Evolutionary conservation across 2,888 invertebrate species (phyloP).

Genomic region (Sphinx pinastri): DNA sequence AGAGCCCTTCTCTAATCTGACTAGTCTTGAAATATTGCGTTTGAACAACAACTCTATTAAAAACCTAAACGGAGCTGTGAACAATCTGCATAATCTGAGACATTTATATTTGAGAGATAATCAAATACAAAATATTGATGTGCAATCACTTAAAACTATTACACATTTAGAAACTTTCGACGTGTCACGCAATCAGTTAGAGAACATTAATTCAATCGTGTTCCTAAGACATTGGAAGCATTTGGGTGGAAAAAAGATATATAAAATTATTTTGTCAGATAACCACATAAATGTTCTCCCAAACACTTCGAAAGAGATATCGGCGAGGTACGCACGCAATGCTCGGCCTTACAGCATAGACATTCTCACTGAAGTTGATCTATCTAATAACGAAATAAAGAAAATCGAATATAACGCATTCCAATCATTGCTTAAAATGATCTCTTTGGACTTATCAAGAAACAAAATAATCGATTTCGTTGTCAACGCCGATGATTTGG

Average conservation of each 20-base stretch:
- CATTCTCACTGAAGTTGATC: conserved; percentile 63
- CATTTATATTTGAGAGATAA: conserved; percentile 67
- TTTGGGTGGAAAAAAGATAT: conserved; percentile 56
- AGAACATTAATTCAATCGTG: conserved; percentile 57
- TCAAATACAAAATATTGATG: conserved; percentile 61
- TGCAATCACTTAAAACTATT: conserved; percentile 63
- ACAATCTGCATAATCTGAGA: conserved; percentile 60
- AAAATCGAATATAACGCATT: conserved; percentile 68
- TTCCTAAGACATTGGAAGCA: conserved; percentile 72
- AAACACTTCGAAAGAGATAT: conserved; percentile 55
- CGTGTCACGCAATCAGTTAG: conserved; percentile 64
- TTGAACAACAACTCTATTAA: conserved; percentile 67
- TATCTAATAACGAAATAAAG: conserved; percentile 66
- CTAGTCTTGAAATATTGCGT: conserved; percentile 56
- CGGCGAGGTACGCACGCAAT: conserved; percentile 48
- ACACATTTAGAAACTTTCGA: conserved; percentile 73
- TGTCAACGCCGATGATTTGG: conserved; percentile 60
- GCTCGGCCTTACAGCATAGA: conserved; percentile 43
- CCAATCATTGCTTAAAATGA: conserved; percentile 57
- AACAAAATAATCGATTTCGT: conserved; percentile 62
- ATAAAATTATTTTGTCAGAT: conserved; percentile 66
- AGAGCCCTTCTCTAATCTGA: conserved; percentile 66
- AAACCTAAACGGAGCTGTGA: conserved; percentile 71
- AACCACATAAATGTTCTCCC: conserved; percentile 61
- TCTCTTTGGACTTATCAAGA: conserved; percentile 62